phyloP scores from a whole-genome alignment of 2,113 vertebrate species.

The Heterotis niloticus region DNA sequence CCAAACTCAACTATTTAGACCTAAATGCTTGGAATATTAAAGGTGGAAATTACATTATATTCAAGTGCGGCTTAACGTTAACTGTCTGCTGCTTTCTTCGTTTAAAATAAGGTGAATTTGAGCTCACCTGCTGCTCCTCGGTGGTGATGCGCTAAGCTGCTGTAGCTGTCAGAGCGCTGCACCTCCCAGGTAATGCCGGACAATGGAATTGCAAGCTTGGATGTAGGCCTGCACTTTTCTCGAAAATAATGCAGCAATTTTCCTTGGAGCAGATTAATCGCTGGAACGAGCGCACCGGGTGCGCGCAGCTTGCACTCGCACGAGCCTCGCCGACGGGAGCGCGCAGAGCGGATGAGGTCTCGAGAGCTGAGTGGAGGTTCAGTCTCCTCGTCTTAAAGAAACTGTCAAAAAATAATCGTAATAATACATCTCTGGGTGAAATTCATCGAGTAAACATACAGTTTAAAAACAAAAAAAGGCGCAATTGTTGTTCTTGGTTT shows the following conservation, averaged over 20 bases:
- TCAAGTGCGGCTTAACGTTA: background rate
- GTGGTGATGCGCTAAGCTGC: constrained; percentile 76
- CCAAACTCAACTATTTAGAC: too few relatives aligned
- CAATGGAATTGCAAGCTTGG: constrained; percentile 53
- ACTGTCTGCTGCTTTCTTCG: background rate
- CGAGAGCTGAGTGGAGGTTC: background rate
- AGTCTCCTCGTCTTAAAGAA: background rate
- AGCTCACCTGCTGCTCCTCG: constrained; percentile 71
- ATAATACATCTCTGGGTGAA: background rate
- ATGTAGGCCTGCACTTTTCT: too few relatives aligned
- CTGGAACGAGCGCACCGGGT: too few relatives aligned
- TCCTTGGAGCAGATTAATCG: too few relatives aligned
- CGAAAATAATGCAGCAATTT: too few relatives aligned
- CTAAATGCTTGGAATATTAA: too few relatives aligned
- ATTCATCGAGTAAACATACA: background rate
- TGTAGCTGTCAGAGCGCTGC: constrained; percentile 90
- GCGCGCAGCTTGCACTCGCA: background rate
- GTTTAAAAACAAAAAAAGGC: too few relatives aligned
- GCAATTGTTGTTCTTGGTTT: too few relatives aligned
- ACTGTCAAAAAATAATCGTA: background rate
- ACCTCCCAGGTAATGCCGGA: constrained; percentile 73
- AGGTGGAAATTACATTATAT: too few relatives aligned
- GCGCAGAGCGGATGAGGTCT: background rate
- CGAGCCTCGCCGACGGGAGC: too few relatives aligned
- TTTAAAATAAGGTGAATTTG: too few relatives aligned